Evolutionary conservation across 2,113 vertebrate species (phyloP), one percentile per base, ranked within the genome.

Genomic region (Notiomystis cincta): DNA sequence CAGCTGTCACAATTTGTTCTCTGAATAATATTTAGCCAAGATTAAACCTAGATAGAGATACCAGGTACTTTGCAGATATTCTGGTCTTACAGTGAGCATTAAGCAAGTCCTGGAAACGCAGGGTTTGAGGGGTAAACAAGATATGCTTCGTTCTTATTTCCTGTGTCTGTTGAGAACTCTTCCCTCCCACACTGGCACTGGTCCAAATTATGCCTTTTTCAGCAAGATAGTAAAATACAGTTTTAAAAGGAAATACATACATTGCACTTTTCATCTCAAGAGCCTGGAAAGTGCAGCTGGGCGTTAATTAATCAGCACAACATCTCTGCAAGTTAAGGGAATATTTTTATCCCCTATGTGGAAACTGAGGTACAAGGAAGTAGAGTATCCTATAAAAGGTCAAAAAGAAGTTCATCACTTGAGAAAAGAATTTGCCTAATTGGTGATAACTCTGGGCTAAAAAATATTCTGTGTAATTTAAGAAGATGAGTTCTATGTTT

Each of bases 1-100:
- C 72, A 95, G 87, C 95, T 97, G 94, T 87, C 65, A 75, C 40
- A 37, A 53, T 89, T 95, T 95, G 77, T 75, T 94, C 85, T 44
- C 57, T 94, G 83, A 78, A 71, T 94, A 84, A 95, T 64, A 82
- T 60, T 94, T 89, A 96, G 53, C 48, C 61, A 78, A 87, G 79
- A 91, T 89, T 56, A 84, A 97, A 84, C 48, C 61, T 51, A 50
- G 51, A n/a, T 4, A 79, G 80, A 91, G 56, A 78, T 11, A 82
- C 69, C 51, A 93, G 73, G 65, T 91, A 84, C 40, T 75, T 71
- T 82, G n/a, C 44, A 87, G 57, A 71, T 89, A 78, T 33, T 82
- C 61, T 73, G 40, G 31, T 75, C 27, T 58, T 66, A 50, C 31
- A 90, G 25, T 27, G 28, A 64, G 30, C 21, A 37, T 21, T n/a